These are phyloP conservation scores for Tragelaphus eurycerus DNA, from an alignment of 2,797 vertebrate genomes.

Conservation along the genomic window DNA sequence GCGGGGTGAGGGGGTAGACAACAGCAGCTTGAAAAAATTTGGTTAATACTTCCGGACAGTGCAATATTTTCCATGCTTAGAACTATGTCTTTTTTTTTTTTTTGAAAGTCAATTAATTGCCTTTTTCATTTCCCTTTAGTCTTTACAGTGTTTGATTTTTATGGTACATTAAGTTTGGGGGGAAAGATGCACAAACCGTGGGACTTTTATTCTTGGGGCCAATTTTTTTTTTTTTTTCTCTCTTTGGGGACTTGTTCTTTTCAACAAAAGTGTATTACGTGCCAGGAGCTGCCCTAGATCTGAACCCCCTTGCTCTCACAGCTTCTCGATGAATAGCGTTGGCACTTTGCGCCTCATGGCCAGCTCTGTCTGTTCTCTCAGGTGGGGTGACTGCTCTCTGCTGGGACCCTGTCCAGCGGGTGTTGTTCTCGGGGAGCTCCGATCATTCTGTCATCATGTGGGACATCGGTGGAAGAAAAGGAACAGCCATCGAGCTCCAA, in stretches of 20 bases:
- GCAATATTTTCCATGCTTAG: not conserved
- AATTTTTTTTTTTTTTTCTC: not conserved
- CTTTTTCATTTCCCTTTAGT: constrained; percentile 30
- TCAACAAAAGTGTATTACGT: not conserved
- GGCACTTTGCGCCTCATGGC: not conserved
- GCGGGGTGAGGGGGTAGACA: not conserved
- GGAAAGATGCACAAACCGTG: not conserved
- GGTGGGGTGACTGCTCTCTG: constrained; percentile 96
- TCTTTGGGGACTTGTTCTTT: not conserved
- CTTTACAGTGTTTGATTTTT: constrained; percentile 33
- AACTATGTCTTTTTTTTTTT: not conserved
- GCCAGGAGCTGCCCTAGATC: not conserved
- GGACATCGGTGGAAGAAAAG: constrained; percentile 99
- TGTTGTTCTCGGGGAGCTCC: constrained; percentile 97
- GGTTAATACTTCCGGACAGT: not conserved
- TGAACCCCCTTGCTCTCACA: not conserved
- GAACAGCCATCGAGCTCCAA: constrained; percentile 97
- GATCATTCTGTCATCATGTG: constrained; percentile 99
- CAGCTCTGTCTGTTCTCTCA: constrained; percentile 68
- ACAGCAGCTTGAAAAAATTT: not conserved
- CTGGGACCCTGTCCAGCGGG: constrained; percentile 95
- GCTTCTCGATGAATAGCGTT: not conserved
- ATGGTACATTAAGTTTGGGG: not conserved
- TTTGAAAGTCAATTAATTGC: constrained; percentile 7
- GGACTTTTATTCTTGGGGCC: not conserved